Evolutionary conservation across 1,140 invertebrate species (phyloP), one percentile per base, ranked within the genome.

Genomic region (Uloborus diversus): DNA sequence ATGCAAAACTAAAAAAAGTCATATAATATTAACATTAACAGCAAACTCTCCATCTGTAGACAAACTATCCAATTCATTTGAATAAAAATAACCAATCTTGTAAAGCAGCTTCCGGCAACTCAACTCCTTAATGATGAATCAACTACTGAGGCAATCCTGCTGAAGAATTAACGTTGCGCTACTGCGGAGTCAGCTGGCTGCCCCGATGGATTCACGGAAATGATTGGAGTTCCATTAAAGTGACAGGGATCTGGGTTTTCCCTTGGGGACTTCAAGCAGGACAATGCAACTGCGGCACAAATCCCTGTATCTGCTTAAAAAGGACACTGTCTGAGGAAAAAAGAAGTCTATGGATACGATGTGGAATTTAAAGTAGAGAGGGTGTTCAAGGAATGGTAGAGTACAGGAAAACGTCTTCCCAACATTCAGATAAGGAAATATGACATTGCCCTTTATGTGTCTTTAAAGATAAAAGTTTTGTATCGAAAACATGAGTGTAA

Each of bases 151-250:
- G 23, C 32, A 23, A 27, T 33, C 30, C 13, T 30, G 51, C 17
- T 13, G 49, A 27, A 28, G 33, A 30, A 64, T 35, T 37, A 47
- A 13, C 35, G 30, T 35, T 68, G 27, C 47, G 33, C 30, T 28
- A 2, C 13, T 30, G 66, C 53, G 25, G 30, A 25, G 32, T 33
- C n/a, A n/a, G n/a, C n/a, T n/a, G n/a, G n/a, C n/a, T 35, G 57
- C 69, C 53, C 69, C n/a, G 30, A 4, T 2, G 7, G 51, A 57
- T 53, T 20, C 14, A 35, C 68, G 37, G 32, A 23, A 71, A 59
- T 61, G 69, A 71, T 56, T 59, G 53, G 27, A 59, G 69, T 71
- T 70, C 69, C 69, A 71, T 71, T 71, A 71, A 35, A 61, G 20
- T 37, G 51, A 27, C 25, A 30, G 4, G 56, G 53, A 71, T 71